phyloP scores from a whole-genome alignment of 2,797 vertebrate species.

The Oceanodroma leucorhoa region DNA sequence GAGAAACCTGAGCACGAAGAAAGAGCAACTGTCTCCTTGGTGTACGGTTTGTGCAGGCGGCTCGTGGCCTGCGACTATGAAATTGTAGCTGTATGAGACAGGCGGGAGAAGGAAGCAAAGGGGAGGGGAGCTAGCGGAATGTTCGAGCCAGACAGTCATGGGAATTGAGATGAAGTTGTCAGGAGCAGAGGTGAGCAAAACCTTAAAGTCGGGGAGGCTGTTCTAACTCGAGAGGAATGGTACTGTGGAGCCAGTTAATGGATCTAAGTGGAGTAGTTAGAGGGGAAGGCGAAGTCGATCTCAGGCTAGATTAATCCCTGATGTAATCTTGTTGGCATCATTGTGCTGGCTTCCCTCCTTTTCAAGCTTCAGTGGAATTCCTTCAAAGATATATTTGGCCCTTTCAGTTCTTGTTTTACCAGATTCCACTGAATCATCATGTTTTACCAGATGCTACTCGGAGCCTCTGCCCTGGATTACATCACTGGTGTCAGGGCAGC shows the following conservation, averaged over 20 bases:
- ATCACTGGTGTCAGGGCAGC: not conserved
- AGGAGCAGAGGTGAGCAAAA: not conserved
- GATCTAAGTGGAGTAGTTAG: not conserved
- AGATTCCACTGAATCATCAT: constrained; percentile 56
- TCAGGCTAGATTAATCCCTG: constrained; percentile 38
- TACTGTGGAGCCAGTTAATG: not conserved
- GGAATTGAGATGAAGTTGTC: constrained; percentile 18
- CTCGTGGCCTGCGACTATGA: not conserved
- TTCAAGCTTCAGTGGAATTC: constrained; percentile 20
- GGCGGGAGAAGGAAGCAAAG: not conserved
- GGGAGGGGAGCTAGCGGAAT: not conserved
- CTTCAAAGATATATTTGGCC: constrained; percentile 18
- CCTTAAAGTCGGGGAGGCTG: not conserved
- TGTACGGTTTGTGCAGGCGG: not conserved
- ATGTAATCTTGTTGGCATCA: constrained; percentile 29
- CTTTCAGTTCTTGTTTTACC: constrained; percentile 45
- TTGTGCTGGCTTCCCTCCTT: not conserved
- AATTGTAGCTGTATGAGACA: not conserved
- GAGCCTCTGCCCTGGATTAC: constrained; percentile 44
- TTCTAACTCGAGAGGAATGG: not conserved
- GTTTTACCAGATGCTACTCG: constrained; percentile 27
- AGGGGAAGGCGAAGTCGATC: not conserved
- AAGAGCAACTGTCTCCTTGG: not conserved
- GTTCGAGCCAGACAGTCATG: not conserved
- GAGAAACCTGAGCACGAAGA: not conserved